These are phyloP conservation scores for Andrena bicolor DNA, from an alignment of 2,888 invertebrate genomes.

Conservation along the genomic window DNA sequence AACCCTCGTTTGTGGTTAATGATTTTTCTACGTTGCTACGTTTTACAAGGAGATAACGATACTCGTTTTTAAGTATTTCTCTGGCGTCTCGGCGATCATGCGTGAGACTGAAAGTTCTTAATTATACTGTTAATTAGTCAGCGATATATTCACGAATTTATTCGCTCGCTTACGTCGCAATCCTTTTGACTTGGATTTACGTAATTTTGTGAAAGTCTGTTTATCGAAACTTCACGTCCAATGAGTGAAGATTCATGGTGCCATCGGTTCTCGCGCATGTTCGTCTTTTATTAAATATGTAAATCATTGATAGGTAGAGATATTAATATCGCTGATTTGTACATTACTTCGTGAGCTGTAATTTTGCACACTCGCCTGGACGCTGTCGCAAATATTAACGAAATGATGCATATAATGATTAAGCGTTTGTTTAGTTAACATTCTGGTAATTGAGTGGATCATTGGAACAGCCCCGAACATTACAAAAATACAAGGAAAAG, in stretches of 20 bases:
- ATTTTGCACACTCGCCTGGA: conserved; percentile 32
- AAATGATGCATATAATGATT: conserved; percentile 25
- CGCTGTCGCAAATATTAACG: conserved; percentile 34
- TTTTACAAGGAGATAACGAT: not conserved
- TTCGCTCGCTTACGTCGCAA: not conserved
- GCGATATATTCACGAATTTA: not conserved
- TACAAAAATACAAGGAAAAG: not conserved
- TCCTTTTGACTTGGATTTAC: not conserved
- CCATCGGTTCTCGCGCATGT: conserved; percentile 37
- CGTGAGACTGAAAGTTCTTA: not conserved
- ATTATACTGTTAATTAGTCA: conserved; percentile 1
- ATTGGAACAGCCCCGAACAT: conserved; percentile 2
- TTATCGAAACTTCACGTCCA: not conserved
- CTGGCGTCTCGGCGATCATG: conserved; percentile 3
- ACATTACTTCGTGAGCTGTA: conserved; percentile 41
- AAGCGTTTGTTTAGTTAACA: conserved; percentile 27
- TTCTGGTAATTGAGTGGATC: conserved; percentile 32
- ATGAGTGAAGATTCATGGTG: conserved; percentile 24
- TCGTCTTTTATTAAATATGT: conserved; percentile 8
- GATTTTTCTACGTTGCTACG: not conserved
- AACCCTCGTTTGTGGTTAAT: conserved; percentile 14
- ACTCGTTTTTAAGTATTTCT: conserved; percentile 17
- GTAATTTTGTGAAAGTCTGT: not conserved
- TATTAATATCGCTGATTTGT: conserved; percentile 34
- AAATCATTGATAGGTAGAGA: conserved; percentile 14